These are phyloP conservation scores for Onychomys leucogaster DNA, from an alignment of 2,797 vertebrate genomes.

Conservation along the genomic window DNA sequence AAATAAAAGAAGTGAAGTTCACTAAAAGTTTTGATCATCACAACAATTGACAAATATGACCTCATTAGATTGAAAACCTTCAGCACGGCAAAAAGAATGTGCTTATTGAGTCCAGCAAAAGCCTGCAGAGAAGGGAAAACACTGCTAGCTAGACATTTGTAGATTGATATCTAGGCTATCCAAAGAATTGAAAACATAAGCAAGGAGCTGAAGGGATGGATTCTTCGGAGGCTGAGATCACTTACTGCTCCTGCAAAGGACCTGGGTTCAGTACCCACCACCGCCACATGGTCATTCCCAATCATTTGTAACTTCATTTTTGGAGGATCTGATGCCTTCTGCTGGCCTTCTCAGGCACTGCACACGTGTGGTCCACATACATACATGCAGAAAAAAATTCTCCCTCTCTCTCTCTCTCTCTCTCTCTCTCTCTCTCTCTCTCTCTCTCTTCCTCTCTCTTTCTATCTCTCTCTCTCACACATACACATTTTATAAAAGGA, in stretches of 20 bases:
- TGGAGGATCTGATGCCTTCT: background rate
- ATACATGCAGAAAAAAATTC: background rate
- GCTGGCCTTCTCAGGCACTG: background rate
- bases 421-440: too few relatives aligned
- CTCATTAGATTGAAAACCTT: background rate
- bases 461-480: background rate
- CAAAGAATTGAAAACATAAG: background rate
- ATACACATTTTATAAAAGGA: background rate
- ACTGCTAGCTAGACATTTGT: background rate
- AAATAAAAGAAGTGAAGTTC: conserved; percentile 1
- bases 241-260: background rate
- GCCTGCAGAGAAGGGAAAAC: background rate
- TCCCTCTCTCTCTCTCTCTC: too few relatives aligned
- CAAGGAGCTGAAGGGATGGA: background rate
- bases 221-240: background rate
- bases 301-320: background rate
- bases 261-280: too few relatives aligned
- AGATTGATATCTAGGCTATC: background rate
- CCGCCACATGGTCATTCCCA: too few relatives aligned
- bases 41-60: background rate
- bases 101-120: background rate
- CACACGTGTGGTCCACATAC: background rate
- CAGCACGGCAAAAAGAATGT: background rate
- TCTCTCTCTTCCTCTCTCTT: too few relatives aligned
- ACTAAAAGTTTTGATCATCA: background rate